Evolutionary conservation across 2,888 invertebrate genomes (phyloP).

Genomic region (Noctua janthina): DNA sequence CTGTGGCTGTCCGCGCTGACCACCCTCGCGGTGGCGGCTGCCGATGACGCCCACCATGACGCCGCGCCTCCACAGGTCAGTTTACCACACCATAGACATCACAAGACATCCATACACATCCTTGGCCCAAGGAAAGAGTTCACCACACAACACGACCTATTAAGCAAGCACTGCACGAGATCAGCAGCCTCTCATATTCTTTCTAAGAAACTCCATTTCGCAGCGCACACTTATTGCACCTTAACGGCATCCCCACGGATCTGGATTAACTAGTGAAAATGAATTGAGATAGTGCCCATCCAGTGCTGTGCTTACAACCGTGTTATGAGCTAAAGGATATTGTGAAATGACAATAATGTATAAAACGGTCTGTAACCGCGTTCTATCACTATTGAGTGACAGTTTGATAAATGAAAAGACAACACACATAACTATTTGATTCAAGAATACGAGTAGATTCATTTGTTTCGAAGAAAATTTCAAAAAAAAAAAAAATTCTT

Average conservation of each 20-base stretch:
- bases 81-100: neutral
- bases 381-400: too few relatives aligned
- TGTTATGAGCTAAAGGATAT: neutral
- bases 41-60: slow-evolving; percentile 77
- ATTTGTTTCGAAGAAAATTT: neutral
- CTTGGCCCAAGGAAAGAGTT: neutral
- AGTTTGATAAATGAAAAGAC: neutral
- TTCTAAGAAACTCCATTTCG: neutral
- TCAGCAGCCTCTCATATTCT: neutral
- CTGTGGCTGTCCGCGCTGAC: slow-evolving; percentile 86
- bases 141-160: neutral
- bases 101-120: too few relatives aligned
- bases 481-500: neutral
- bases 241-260: neutral
- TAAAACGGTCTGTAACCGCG: too few relatives aligned
- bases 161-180: neutral
- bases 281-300: neutral
- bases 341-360: too few relatives aligned
- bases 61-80: slow-evolving; percentile 77
- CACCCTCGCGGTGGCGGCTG: slow-evolving; percentile 80
- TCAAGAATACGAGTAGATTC: neutral
- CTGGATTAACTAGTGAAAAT: neutral
- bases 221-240: neutral
- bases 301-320: too few relatives aligned
- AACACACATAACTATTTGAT: neutral